phyloP scores from a whole-genome alignment of 2,888 invertebrate species.

The Opisthograptis luteolata region DNA sequence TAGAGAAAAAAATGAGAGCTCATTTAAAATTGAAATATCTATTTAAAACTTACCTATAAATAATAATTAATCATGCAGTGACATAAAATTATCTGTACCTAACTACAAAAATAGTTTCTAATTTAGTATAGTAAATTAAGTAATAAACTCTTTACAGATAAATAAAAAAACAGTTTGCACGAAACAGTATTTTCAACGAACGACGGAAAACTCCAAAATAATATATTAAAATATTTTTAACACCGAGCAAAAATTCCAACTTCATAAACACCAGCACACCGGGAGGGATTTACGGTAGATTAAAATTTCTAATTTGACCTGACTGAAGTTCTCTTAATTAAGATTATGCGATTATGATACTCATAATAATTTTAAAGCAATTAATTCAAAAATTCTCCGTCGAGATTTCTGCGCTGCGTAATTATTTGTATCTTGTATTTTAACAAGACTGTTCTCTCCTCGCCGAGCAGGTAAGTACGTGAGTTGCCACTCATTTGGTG shows the following conservation, averaged over 20 bases:
- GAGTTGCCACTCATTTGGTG: neutral
- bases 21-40: no score
- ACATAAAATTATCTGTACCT: no score
- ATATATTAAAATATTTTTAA: conserved; percentile 39
- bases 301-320: conserved; percentile 76
- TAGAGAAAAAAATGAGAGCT: no score
- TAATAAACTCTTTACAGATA: no score
- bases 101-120: no score
- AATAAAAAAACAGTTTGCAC: no score
- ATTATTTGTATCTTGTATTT: conserved; percentile 63
- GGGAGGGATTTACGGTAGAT: conserved; percentile 67
- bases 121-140: no score
- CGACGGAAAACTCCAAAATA: conserved; percentile 3
- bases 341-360: conserved; percentile 81
- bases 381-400: conserved; percentile 73
- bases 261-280: conserved; percentile 54
- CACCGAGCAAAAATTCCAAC: conserved; percentile 51
- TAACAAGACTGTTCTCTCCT: conserved; percentile 42
- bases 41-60: no score
- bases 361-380: conserved; percentile 78
- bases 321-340: conserved; percentile 78
- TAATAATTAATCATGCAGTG: no score
- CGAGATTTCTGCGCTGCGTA: conserved; percentile 58
- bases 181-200: neutral
- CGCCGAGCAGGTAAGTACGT: conserved; percentile 42